Percentiles rank a stretch among this genome's conserved stretches.
Conservation (phyloP, 1,140 invertebrate species). For the Heterodera schachtii region DNA sequence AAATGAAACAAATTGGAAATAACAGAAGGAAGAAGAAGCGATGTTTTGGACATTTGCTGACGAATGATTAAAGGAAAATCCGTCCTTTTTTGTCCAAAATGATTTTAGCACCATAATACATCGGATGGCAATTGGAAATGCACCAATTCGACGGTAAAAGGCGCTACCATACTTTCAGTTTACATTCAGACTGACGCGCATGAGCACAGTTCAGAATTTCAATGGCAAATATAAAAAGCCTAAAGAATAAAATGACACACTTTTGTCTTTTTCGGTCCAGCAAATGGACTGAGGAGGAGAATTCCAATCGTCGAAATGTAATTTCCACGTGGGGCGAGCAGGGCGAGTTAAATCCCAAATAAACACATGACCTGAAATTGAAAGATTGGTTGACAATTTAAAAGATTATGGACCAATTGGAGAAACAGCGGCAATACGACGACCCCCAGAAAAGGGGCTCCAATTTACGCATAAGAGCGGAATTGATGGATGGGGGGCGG, state of each 20-base stretch:
- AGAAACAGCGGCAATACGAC: constrained; percentile 18
- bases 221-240: no score
- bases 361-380: constrained; percentile 11
- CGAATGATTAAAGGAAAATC: not conserved
- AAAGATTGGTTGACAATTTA: not conserved
- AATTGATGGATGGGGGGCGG: constrained; percentile 12
- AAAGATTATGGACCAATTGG: constrained; percentile 1
- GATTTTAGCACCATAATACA: constrained; percentile 10
- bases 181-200: no score
- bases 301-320: constrained; percentile 14
- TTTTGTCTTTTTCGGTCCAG: constrained; percentile 24
- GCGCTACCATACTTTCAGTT: no score
- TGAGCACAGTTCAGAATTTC: no score
- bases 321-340: constrained; percentile 11
- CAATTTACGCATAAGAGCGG: constrained; percentile 14
- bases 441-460: constrained; percentile 18
- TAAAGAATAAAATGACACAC: not conserved
- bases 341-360: constrained; percentile 18
- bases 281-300: constrained; percentile 22
- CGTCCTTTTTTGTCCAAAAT: not conserved
- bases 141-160: not conserved
- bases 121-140: not conserved
- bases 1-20: not conserved
- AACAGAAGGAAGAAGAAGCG: not conserved
- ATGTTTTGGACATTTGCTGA: not conserved